Base-by-base conservation (phyloP, 2,113 vertebrate genomes). In the Brachypodius melanocephalos region DNA sequence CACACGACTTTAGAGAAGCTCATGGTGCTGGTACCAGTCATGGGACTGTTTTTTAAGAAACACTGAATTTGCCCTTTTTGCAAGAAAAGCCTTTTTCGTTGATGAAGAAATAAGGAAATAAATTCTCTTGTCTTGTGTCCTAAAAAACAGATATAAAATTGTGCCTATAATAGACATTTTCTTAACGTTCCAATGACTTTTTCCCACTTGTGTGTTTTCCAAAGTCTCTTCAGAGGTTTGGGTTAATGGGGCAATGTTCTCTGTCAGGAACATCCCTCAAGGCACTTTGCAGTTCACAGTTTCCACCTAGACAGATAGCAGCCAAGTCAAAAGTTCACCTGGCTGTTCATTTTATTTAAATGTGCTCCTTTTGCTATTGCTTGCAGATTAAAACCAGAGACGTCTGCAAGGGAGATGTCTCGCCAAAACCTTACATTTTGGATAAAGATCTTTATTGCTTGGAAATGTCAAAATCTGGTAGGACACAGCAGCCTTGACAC, bases 381-480 rank as follows among this genome's bases (percentile, higher is more conserved):
- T 87, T 89, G 80, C 55, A 81, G 80, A 94, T 96, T 95, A 89
- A 90, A 95, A 92, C 91, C 82, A 92, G 86, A 77, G 76, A 73
- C 71, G 62, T 92, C 90, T 95, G 65, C 61, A 77, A 89, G 54
- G 68, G 86, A 95, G 73, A 93, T 65, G 88, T 86, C 88, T 95
- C 45, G 0, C 96, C 95, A 95, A 95, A 97, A 90, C 65, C 83
- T 89, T 89, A 22, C 76, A 78, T 95, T 96, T 96, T 90, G 94
- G 95, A 93, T 93, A 93, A 81, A 95, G 68, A 95, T 93, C 86
- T 89, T 93, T 96, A 95, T 95, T 96, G 61, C 94, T 89, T 93
- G 52, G 79, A 96, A 96, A 92, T 94, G 95, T 95, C 92, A 95
- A 92, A 96, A 96, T 96, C 92, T 96, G 96, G 94, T 95, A 93